Percentiles rank a stretch among this genome's conserved stretches.
phyloP scores from a whole-genome alignment of 1,140 invertebrate genomes.

The Magallana gigas region DNA sequence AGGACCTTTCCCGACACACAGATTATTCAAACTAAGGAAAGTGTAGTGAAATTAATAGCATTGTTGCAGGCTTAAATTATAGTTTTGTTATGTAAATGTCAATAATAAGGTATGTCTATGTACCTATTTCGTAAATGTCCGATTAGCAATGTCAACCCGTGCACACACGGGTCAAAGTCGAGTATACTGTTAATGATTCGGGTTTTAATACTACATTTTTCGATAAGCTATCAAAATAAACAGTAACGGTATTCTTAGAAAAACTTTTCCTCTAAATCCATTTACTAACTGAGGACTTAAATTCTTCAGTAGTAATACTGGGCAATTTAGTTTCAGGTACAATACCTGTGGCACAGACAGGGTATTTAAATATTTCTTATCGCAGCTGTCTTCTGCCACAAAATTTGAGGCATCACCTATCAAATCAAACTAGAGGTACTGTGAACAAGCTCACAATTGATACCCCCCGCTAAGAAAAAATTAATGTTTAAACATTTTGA shows the following conservation, averaged over 20 bases:
- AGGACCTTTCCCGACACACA: no score
- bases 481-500: no score
- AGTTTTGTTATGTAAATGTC: no score
- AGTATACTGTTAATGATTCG: constrained; percentile 41
- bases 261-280: constrained; percentile 46
- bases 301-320: constrained; percentile 48
- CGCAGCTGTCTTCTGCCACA: constrained; percentile 22
- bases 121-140: no score
- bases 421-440: not conserved
- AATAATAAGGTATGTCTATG: no score
- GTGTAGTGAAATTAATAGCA: no score
- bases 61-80: no score
- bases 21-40: no score
- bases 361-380: constrained; percentile 1
- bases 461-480: no score
- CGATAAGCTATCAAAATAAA: constrained; percentile 37
- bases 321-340: constrained; percentile 35
- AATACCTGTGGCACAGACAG: constrained; percentile 26
- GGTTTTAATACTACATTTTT: no score
- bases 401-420: not conserved
- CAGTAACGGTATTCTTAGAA: not conserved
- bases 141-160: no score
- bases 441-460: no score
- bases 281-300: constrained; percentile 37
- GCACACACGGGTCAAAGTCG: not conserved